Conservation (phyloP, 2,797 vertebrate genomes). For the Anguilla pacifica region DNA sequence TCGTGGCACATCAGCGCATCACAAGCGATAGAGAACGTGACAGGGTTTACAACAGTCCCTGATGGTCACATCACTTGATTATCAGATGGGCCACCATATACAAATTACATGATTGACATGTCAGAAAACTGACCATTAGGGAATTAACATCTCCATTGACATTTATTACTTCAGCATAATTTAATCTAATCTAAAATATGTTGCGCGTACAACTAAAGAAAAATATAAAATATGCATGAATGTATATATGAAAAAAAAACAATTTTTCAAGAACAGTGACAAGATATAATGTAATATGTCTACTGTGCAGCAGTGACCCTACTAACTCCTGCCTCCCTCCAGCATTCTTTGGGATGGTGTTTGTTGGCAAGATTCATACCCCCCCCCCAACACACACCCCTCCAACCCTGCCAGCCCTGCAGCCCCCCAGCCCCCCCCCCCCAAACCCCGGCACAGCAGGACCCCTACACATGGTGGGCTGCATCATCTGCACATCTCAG, state of each 20-base stretch:
- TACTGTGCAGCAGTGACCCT: not conserved
- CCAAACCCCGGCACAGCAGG: not conserved
- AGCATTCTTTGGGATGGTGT: no score
- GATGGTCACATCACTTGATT: not conserved
- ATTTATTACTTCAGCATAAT: not conserved
- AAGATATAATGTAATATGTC: not conserved
- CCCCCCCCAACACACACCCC: no score
- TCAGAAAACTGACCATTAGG: not conserved
- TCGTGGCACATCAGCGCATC: not conserved
- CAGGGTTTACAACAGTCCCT: not conserved
- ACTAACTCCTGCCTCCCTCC: not conserved
- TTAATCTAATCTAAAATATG: not conserved
- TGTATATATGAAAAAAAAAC: no score
- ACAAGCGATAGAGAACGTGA: not conserved
- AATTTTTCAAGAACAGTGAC: no score
- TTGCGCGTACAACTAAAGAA: not conserved
- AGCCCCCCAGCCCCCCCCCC: not conserved
- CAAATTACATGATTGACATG: not conserved
- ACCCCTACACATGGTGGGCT: constrained; percentile 43
- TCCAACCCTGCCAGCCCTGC: not conserved
- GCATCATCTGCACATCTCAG: not conserved
- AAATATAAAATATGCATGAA: not conserved
- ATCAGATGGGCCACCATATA: not conserved
- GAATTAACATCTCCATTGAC: not conserved
- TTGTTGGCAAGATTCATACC: not conserved